These are phyloP conservation scores for Phanerotoma sp. DNA, from an alignment of 2,888 invertebrate genomes.

Conservation along the genomic window DNA sequence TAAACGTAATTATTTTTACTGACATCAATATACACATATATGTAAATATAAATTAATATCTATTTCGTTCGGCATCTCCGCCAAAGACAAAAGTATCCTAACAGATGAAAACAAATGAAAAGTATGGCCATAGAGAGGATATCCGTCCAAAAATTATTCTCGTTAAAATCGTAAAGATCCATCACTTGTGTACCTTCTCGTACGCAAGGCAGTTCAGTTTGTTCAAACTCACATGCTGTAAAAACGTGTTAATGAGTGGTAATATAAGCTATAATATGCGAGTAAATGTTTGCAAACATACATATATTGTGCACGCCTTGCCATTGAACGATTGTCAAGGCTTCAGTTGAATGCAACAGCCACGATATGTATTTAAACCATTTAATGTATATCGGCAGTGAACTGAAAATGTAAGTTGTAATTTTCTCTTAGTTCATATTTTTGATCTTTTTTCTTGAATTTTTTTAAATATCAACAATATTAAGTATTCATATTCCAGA, in stretches of 20 bases:
- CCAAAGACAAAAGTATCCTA: slow-evolving; percentile 70
- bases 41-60: background rate
- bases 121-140: slow-evolving; percentile 67
- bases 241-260: background rate
- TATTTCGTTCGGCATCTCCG: slow-evolving; percentile 52
- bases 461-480: too few relatives aligned
- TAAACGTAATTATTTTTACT: too few relatives aligned
- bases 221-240: slow-evolving; percentile 65
- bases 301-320: slow-evolving; percentile 72
- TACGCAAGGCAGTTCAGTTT: slow-evolving; percentile 70
- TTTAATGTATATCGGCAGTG: slow-evolving; percentile 68
- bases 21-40: too few relatives aligned
- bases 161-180: slow-evolving; percentile 71
- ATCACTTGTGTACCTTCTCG: slow-evolving; percentile 72
- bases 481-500: too few relatives aligned
- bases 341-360: slow-evolving; percentile 85
- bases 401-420: slow-evolving; percentile 59
- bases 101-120: slow-evolving; percentile 69
- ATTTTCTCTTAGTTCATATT: too few relatives aligned
- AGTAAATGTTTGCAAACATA: slow-evolving; percentile 55
- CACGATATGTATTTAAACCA: slow-evolving; percentile 83
- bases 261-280: background rate
- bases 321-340: slow-evolving; percentile 82
- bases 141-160: slow-evolving; percentile 66
- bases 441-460: too few relatives aligned